These are phyloP conservation scores for Sciurus carolinensis DNA, from an alignment of 2,797 vertebrate genomes.

Conservation along the genomic window DNA sequence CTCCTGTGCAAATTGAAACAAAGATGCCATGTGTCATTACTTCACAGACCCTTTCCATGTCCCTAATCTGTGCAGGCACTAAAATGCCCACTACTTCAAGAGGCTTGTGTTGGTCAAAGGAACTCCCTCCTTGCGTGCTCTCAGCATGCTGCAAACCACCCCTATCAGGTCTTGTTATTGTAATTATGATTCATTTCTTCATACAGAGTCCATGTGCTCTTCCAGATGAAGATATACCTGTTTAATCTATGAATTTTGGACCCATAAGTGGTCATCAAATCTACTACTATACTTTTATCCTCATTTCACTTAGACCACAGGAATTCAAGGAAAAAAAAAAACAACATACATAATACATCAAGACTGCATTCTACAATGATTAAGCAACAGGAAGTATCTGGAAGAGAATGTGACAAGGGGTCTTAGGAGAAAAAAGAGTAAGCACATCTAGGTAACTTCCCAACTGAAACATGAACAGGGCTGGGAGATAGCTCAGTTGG, in stretches of 20 bases:
- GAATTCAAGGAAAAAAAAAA: conserved; percentile 35
- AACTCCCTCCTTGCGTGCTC: neutral
- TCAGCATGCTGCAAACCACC: neutral
- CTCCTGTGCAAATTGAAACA: neutral
- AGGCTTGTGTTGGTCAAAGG: neutral
- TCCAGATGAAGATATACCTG: neutral
- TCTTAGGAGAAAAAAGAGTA: conserved; percentile 39
- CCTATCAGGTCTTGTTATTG: neutral
- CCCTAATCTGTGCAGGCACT: neutral
- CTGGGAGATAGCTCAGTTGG: too few species aligned
- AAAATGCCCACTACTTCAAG: too few species aligned
- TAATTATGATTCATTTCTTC: neutral
- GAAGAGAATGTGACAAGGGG: neutral
- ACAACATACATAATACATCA: neutral
- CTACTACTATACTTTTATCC: neutral
- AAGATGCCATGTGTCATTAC: neutral
- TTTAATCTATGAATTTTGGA: neutral
- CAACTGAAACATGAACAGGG: conserved; percentile 35
- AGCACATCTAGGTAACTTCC: conserved; percentile 13
- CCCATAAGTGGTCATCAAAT: neutral
- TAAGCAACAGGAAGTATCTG: neutral
- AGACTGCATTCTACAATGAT: neutral
- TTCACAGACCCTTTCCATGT: neutral
- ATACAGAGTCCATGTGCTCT: neutral
- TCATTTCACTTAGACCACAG: neutral